Evolutionary conservation across 2,797 vertebrate genomes (phyloP).

Genomic region (Coracias cyanogaster): DNA sequence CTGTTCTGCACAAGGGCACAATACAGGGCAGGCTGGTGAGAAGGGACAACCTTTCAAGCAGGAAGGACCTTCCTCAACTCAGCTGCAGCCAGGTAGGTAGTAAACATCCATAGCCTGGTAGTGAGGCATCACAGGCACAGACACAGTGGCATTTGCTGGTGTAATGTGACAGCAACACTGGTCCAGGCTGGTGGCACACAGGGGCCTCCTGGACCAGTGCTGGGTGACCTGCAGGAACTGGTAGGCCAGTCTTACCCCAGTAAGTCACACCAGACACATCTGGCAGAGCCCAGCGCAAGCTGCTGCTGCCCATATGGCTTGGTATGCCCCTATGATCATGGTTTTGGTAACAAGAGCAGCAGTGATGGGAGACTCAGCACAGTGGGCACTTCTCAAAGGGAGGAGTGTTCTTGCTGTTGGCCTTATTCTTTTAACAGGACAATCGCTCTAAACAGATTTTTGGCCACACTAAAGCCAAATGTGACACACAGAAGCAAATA

Average conservation of each 20-base stretch:
- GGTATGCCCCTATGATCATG: no score
- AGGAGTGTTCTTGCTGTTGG: no score
- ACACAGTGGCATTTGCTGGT: not conserved
- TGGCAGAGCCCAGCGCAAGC: not conserved
- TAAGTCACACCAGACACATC: not conserved
- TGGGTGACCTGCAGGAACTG: not conserved
- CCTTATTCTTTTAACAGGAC: no score
- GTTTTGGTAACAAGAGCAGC: no score
- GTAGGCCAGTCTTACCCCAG: not conserved
- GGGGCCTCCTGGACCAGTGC: not conserved
- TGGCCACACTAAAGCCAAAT: no score
- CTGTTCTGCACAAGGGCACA: fast-evolving
- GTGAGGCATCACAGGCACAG: not conserved
- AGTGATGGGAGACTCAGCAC: no score
- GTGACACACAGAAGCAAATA: no score
- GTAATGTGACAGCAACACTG: no score
- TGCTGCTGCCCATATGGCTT: not conserved
- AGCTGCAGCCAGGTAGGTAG: not conserved
- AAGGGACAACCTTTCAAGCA: not conserved
- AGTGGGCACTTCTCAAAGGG: no score
- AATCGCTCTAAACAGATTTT: no score
- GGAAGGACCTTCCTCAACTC: not conserved
- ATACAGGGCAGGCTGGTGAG: not conserved
- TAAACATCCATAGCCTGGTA: not conserved
- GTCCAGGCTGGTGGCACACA: fast-evolving